These are phyloP conservation scores for Aleiodes sp. DNA, from an alignment of 1,140 invertebrate genomes.

Conservation along the genomic window DNA sequence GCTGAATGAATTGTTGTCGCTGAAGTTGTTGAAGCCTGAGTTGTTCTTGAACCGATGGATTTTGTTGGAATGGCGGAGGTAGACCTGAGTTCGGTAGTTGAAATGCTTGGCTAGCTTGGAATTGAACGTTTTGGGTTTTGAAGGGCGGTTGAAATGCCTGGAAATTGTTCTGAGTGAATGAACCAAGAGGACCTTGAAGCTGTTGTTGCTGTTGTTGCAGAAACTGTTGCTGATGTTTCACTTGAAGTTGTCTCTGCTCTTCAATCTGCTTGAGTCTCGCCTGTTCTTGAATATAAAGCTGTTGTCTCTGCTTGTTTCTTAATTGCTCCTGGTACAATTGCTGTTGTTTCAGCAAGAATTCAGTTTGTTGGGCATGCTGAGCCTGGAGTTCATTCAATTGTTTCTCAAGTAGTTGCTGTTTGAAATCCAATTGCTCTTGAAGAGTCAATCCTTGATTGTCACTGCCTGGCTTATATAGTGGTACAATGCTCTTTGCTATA, in stretches of 20 bases:
- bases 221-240: conserved; percentile 48
- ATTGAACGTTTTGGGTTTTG: conserved; percentile 48
- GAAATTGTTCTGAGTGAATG: conserved; percentile 50
- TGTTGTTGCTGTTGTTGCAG: conserved; percentile 52
- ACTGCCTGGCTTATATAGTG: conserved; percentile 66
- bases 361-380: conserved; percentile 76
- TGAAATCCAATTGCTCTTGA: conserved; percentile 73
- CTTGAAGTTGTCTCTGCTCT: conserved; percentile 46
- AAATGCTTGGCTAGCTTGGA: conserved; percentile 61
- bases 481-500: conserved; percentile 78
- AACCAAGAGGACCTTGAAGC: conserved; percentile 34
- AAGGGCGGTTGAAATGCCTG: conserved; percentile 41
- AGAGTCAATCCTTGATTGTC: conserved; percentile 57
- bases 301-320: conserved; percentile 65
- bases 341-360: conserved; percentile 71
- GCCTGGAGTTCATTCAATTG: conserved; percentile 74
- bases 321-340: conserved; percentile 68
- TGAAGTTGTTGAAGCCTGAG: conserved; percentile 44
- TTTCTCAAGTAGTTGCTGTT: conserved; percentile 75
- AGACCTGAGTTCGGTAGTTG: conserved; percentile 53
- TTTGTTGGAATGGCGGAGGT: conserved; percentile 46
- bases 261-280: conserved; percentile 60
- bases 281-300: conserved; percentile 63
- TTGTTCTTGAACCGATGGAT: conserved; percentile 31
- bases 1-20: conserved; percentile 37